phyloP scores from a whole-genome alignment of 2,888 invertebrate species.

The Dyspetes luteomarginatus region DNA sequence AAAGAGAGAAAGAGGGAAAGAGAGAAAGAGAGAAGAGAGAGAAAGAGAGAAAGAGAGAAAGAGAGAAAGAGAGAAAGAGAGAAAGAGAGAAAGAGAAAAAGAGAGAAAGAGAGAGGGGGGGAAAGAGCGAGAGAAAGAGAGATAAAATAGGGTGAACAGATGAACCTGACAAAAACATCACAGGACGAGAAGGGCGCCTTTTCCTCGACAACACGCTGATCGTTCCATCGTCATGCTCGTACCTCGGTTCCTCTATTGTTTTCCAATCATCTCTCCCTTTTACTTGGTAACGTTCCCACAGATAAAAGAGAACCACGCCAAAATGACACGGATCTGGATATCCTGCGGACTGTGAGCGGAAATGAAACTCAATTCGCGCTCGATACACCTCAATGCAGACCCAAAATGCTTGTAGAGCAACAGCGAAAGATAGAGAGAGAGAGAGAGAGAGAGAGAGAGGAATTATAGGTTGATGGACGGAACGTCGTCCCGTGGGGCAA shows the following conservation, averaged over 20 bases:
- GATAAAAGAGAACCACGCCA: slow-evolving; percentile 26
- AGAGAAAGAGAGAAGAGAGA: too few species aligned
- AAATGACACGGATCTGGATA: slow-evolving; percentile 21
- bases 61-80: too few species aligned
- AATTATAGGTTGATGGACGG: too few species aligned
- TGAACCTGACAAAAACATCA: slow-evolving; percentile 33
- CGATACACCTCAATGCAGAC: too few species aligned
- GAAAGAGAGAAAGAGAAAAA: too few species aligned
- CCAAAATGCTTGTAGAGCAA: too few species aligned
- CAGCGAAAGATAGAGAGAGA: background rate
- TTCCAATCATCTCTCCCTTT: slow-evolving; percentile 56
- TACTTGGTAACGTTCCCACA: too few species aligned
- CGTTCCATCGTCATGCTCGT: slow-evolving; percentile 14
- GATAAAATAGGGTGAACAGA: background rate
- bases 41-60: too few species aligned
- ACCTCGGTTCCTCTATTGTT: slow-evolving; percentile 67
- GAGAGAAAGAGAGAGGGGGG: too few species aligned
- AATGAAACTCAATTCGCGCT: background rate
- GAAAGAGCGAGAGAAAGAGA: background rate
- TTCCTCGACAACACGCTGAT: slow-evolving; percentile 24
- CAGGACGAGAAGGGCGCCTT: slow-evolving; percentile 29
- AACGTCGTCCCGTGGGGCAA: too few species aligned
- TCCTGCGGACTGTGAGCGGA: background rate
- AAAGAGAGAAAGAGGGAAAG: too few species aligned
- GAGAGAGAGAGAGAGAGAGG: too few species aligned